Evolutionary conservation across 2,888 invertebrate genomes (phyloP).

Genomic region (Plemyria rubiginata): DNA sequence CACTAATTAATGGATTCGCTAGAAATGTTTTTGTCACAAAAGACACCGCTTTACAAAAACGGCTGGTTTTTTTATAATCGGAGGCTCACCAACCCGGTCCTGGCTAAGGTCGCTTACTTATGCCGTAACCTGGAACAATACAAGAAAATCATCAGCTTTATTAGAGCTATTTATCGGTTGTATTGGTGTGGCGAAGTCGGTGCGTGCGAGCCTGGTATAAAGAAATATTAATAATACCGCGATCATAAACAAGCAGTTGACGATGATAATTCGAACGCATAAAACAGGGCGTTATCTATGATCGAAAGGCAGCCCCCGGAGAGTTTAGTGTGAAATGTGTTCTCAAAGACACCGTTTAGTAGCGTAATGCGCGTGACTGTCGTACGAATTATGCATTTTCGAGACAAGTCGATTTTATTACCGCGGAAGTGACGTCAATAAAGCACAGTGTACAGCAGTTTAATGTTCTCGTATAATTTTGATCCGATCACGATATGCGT

Average conservation of each 20-base stretch:
- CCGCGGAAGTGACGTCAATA: slow-evolving; percentile 83
- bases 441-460: slow-evolving; percentile 79
- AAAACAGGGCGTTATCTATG: slow-evolving; percentile 82
- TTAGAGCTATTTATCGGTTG: slow-evolving; percentile 40
- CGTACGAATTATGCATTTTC: slow-evolving; percentile 83
- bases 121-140: slow-evolving; percentile 37
- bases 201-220: slow-evolving; percentile 74
- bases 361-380: slow-evolving; percentile 82
- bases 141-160: slow-evolving; percentile 39
- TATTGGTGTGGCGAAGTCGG: slow-evolving; percentile 47
- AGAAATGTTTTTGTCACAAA: slow-evolving; percentile 76
- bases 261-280: slow-evolving; percentile 80
- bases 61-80: slow-evolving; percentile 43
- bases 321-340: slow-evolving; percentile 84
- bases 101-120: slow-evolving; percentile 31
- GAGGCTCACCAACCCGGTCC: slow-evolving; percentile 47
- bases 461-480: slow-evolving; percentile 80
- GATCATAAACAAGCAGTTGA: slow-evolving; percentile 78
- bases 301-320: slow-evolving; percentile 72
- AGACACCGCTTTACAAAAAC: slow-evolving; percentile 70
- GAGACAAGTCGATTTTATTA: slow-evolving; percentile 82
- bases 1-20: slow-evolving; percentile 82
- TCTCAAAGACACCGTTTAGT: slow-evolving; percentile 83
- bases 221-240: slow-evolving; percentile 78
- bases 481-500: slow-evolving; percentile 69